Evolutionary conservation across 2,113 vertebrate genomes (phyloP).

Genomic region (Spea bombifrons): DNA sequence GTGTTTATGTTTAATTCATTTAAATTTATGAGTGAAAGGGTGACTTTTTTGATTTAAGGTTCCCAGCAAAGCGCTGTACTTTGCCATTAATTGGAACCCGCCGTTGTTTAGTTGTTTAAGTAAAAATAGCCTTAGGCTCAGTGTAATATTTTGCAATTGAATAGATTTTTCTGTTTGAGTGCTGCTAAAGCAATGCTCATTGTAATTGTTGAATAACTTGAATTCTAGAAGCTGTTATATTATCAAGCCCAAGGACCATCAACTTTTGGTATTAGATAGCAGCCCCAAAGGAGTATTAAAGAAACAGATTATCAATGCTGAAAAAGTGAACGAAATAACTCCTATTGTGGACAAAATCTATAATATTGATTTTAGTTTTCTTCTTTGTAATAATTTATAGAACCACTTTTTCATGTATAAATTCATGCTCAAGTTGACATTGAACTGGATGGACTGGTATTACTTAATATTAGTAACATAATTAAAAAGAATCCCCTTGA

Average conservation of each 20-base stretch:
- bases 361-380: no score
- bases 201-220: background rate
- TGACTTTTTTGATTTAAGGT: constrained; percentile 20
- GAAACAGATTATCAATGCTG: background rate
- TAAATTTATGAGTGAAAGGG: background rate
- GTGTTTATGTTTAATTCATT: constrained; percentile 37
- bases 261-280: background rate
- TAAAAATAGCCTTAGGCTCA: constrained; percentile 35
- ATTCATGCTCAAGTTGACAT: no score
- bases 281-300: background rate
- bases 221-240: constrained; percentile 3
- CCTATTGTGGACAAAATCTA: no score
- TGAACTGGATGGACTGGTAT: no score
- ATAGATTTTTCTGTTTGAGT: background rate
- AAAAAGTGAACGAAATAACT: no score
- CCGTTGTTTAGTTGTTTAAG: constrained; percentile 33
- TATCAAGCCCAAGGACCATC: background rate
- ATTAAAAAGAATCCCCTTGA: no score
- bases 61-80: constrained; percentile 16
- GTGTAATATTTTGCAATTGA: constrained; percentile 21
- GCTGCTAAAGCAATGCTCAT: constrained; percentile 8
- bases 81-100: constrained; percentile 38
- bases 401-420: no score
- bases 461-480: no score
- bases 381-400: no score